These are phyloP conservation scores for Mormyrops boulengeri DNA, from an alignment of 2,797 vertebrate species.

Conservation along the genomic window DNA sequence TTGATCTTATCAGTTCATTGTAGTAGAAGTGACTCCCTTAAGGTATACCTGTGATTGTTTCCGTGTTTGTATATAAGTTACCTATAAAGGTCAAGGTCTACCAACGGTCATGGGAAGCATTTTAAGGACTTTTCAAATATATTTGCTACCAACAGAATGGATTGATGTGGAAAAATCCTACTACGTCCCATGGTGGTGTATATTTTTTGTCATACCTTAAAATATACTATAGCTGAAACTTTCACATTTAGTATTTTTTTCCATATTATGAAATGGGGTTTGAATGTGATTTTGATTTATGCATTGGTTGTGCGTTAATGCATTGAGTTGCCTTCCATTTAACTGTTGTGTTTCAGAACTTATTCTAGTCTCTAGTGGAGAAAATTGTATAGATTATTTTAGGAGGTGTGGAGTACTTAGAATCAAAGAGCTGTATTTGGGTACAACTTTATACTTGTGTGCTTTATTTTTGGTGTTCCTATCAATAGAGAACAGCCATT, in stretches of 20 bases:
- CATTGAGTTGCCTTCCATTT: neutral
- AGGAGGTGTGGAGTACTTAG: neutral
- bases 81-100: conserved; percentile 23
- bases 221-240: neutral
- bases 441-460: neutral
- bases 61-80: conserved; percentile 1
- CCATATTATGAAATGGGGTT: neutral
- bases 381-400: neutral
- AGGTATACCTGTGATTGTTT: conserved; percentile 2
- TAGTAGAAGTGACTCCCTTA: neutral
- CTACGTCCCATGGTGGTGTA: neutral
- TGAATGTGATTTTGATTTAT: neutral
- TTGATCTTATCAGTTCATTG: neutral
- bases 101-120: conserved; percentile 10
- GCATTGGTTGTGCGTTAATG: neutral
- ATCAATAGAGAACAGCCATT: neutral
- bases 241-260: neutral
- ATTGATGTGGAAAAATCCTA: neutral
- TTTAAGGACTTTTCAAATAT: conserved; percentile 2
- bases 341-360: neutral
- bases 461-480: neutral
- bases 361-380: neutral
- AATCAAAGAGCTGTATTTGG: neutral
- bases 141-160: neutral
- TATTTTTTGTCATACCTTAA: neutral